Conservation (phyloP, 2,888 invertebrate genomes). For the Boloria selene region DNA sequence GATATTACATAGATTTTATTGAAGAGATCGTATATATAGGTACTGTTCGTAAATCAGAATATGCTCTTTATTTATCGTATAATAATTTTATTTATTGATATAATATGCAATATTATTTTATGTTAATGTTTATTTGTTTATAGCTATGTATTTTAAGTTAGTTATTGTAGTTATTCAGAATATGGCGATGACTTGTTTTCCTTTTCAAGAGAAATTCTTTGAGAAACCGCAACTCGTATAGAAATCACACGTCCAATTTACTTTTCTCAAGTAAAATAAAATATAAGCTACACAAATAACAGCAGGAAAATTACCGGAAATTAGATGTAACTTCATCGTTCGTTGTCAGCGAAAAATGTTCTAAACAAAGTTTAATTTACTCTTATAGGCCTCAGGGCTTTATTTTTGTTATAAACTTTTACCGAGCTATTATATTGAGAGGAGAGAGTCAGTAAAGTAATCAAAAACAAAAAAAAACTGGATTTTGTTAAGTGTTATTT, state of each 20-base stretch:
- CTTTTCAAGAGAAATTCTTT: background rate
- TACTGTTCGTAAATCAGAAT: no score
- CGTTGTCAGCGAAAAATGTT: conserved; percentile 37
- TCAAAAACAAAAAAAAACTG: conserved; percentile 26
- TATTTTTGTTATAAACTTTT: conserved; percentile 29
- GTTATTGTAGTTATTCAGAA: background rate
- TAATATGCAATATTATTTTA: background rate
- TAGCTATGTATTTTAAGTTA: background rate
- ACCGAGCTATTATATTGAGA: conserved; percentile 20
- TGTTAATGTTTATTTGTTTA: background rate
- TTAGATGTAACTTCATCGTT: conserved; percentile 32
- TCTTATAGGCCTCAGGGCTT: conserved; percentile 30
- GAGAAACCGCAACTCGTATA: conserved; percentile 4
- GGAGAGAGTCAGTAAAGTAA: conserved; percentile 22
- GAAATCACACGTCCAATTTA: conserved; percentile 19
- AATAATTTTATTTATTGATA: no score
- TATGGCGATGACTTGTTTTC: conserved; percentile 10
- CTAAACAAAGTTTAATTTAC: conserved; percentile 40
- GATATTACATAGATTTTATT: background rate
- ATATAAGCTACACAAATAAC: conserved; percentile 6
- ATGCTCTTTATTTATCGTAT: no score
- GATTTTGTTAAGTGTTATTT: conserved; percentile 11
- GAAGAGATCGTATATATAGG: no score
- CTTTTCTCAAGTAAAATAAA: conserved; percentile 6
- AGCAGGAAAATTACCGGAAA: conserved; percentile 36